Base-by-base conservation (phyloP, 2,113 vertebrate species). In the Semicossyphus pulcher region DNA sequence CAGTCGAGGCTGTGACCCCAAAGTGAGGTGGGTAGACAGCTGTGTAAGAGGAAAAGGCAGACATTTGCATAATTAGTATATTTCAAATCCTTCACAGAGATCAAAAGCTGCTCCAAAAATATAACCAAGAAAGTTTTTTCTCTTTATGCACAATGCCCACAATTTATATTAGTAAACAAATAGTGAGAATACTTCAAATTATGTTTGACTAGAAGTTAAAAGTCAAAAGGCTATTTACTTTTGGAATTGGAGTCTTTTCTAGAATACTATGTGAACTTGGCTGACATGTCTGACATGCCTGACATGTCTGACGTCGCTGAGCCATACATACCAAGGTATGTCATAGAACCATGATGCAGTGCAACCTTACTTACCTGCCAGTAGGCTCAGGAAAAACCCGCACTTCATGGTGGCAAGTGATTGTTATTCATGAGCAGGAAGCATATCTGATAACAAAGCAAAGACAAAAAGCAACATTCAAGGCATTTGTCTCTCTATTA, bases 331-430 rank as follows among this genome's bases (percentile, higher is more conserved):
- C 2, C 20, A 7, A 58, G 15, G 10, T 20, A 28, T 20, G 18
- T 31, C 44, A 60, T 25, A 15, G 14, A 52, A 32, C 56, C 47
- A 8, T 41, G 2, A 31, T 53, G 20, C 16, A n/a, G 10, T 62
- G 16, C 10, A 44, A 37, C 20, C 6, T 39, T 51, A 80, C 77
- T 63, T 34, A 81, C 65, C 65, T 68, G 60, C 25, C 39, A 74
- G 14, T 5, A 78, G 15, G 14, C 29, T 58, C 15, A 56, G 12
- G 58, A 75, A 26, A 7, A 31, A 5, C 26, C 11, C 60, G 42
- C 3, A 31, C 18, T 63, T 67, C 74, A 74, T 81, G 14, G 23
- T 71, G 12, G 11, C 4, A 47, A 32, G n/a, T 51, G 72, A 61
- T 23, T n/a, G 4, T 6, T 59, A 54, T 65, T 15, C 69, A 74